Evolutionary conservation across 2,797 vertebrate species (phyloP).

Genomic region (Hypotaenidia philippensis): DNA sequence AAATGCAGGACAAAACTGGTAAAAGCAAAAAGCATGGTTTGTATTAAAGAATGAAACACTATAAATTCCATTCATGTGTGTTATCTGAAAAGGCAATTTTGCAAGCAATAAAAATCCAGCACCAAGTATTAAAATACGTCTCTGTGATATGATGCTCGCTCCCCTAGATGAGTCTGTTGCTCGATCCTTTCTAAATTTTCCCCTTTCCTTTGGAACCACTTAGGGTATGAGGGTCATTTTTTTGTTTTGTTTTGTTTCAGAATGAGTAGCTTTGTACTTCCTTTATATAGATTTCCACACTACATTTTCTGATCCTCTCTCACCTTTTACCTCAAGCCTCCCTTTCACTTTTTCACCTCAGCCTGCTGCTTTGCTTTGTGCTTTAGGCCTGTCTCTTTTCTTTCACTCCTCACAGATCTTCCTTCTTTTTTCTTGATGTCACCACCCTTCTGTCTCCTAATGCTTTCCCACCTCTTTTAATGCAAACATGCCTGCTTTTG

Average conservation of each 20-base stretch:
- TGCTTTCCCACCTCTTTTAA: conserved; percentile 1
- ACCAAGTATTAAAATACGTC: conserved; percentile 47
- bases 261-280: background rate
- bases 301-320: background rate
- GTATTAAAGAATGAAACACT: conserved; percentile 57
- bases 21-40: conserved; percentile 62
- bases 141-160: background rate
- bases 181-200: background rate
- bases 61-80: conserved; percentile 59
- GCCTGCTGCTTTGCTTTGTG: background rate
- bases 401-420: conserved; percentile 44
- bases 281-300: background rate
- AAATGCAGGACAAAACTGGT: conserved; percentile 33
- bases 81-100: conserved; percentile 69
- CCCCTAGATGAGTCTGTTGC: background rate
- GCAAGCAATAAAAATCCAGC: conserved; percentile 64
- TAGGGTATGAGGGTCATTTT: background rate
- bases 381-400: conserved; percentile 1
- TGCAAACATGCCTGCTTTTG: background rate
- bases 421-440: background rate
- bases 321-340: conserved; percentile 14
- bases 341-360: conserved; percentile 29
- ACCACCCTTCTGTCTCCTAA: background rate
- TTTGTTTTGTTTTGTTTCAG: background rate
- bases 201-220: background rate